Conservation (phyloP, 2,113 vertebrate genomes). For the Pao palembangensis region DNA sequence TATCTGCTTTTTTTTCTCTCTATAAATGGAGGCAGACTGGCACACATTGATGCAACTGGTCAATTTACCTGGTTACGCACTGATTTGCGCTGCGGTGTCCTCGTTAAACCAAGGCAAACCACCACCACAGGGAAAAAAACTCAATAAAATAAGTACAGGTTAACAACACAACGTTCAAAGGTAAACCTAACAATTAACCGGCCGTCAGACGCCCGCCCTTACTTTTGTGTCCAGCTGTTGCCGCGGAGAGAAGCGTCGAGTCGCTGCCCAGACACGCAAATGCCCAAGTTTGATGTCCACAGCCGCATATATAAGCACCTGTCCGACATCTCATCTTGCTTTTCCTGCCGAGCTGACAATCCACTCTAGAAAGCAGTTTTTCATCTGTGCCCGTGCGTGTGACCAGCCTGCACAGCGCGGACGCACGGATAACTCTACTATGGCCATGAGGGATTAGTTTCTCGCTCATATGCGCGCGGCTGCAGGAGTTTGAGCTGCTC, state of each 20-base stretch:
- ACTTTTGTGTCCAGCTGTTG: slow-evolving; percentile 62
- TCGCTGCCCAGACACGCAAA: slow-evolving; percentile 12
- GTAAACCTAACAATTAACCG: too few relatives aligned
- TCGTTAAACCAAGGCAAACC: not conserved
- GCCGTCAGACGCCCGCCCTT: slow-evolving; percentile 7
- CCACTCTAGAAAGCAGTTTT: too few relatives aligned
- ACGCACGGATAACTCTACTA: slow-evolving; percentile 51
- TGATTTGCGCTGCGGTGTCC: slow-evolving; percentile 11
- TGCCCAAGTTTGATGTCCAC: not conserved
- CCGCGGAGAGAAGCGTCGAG: slow-evolving; percentile 33
- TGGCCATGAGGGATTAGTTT: slow-evolving; percentile 63
- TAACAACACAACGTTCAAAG: not conserved
- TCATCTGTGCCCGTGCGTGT: too few relatives aligned
- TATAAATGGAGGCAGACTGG: too few relatives aligned
- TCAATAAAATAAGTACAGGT: not conserved
- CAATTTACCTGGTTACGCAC: slow-evolving; percentile 4
- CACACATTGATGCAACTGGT: not conserved
- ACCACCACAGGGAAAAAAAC: not conserved
- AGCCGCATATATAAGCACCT: slow-evolving; percentile 3
- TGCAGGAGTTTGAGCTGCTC: slow-evolving; percentile 51
- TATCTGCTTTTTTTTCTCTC: not conserved
- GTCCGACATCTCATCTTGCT: too few relatives aligned
- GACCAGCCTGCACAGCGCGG: slow-evolving; percentile 14
- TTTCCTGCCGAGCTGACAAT: not conserved
- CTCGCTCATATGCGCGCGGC: slow-evolving; percentile 57